Evolutionary conservation across 2,113 vertebrate genomes (phyloP), one percentile per base, ranked within the genome.

Genomic region (Percina caprodes): DNA sequence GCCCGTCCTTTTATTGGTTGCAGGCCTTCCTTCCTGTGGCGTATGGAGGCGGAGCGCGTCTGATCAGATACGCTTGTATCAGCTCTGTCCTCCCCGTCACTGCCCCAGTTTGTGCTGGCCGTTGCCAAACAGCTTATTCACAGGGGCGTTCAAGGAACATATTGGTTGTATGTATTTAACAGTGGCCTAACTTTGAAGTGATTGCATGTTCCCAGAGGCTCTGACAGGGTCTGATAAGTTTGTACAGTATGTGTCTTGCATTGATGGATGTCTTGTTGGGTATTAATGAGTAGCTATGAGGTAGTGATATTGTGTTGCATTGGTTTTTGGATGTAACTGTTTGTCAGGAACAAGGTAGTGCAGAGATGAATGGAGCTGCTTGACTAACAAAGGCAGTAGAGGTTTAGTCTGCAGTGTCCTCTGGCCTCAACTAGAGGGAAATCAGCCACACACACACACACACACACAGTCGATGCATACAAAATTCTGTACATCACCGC

Each of bases 1-100:
- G 76, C 48, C 80, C 86, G 85, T 89, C 74, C 80, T 86, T 73
- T 78, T 90, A 89, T 86, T 81, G 87, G 86, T 86, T 56, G 42
- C 76, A 77, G 54, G 26, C 56, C 46, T 82, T 82, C 46, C 61
- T 71, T 84, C 74, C 71, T 68, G 56, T 75, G 76, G 63, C 7
- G 19, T 67, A 46, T 71, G 48, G 58, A 80, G 86, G 69, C 18
- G 48, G 69, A 21, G 14, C 52, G 26, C 48, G 33, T 71, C 58
- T 63, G 54, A 83, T 84, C 86, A 75, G 71, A 89, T 81, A 63
- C 71, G 46, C 83, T 77, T 42, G 54, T 76, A 87, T 88, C 74
- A 51, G 77, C 83, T 33, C 77, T 51, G 74, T 79, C 75, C 78
- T 74, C 82, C 77, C 58, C 51, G 77, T 66, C 70, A 51, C 70